Conservation (phyloP, 1,140 invertebrate species). For the Drosophila sturtevanti region DNA sequence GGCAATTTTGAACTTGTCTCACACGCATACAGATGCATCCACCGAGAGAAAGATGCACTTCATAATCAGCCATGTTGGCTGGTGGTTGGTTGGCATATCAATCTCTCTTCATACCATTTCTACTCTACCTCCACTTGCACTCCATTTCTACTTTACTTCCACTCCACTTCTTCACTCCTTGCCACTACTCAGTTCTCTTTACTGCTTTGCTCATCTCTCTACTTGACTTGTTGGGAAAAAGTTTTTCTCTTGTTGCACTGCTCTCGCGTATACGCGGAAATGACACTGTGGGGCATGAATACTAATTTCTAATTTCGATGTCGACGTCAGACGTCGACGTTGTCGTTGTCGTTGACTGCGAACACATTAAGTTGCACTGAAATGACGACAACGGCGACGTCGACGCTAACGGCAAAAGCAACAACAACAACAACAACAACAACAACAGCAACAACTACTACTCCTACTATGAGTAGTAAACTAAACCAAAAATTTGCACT, state of each 20-base stretch:
- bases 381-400: not conserved
- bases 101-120: slow-evolving; percentile 16
- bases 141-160: not conserved
- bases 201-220: slow-evolving; percentile 8
- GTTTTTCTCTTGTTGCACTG: slow-evolving; percentile 45
- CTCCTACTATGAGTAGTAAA: slow-evolving; percentile 56
- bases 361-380: slow-evolving; percentile 65
- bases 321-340: slow-evolving; percentile 37
- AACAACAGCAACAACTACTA: not conserved
- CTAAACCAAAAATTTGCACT: slow-evolving; percentile 67
- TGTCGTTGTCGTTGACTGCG: slow-evolving; percentile 8
- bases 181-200: not conserved
- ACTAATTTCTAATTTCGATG: slow-evolving; percentile 78
- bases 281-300: slow-evolving; percentile 78
- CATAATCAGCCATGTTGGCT: slow-evolving; percentile 61
- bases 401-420: slow-evolving; percentile 12
- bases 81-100: slow-evolving; percentile 42
- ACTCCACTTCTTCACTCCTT: not conserved
- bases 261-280: slow-evolving; percentile 71
- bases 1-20: slow-evolving; percentile 63
- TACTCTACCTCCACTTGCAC: slow-evolving; percentile 66
- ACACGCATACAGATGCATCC: slow-evolving; percentile 11
- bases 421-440: not conserved
- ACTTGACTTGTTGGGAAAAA: slow-evolving; percentile 42
- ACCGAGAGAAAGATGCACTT: slow-evolving; percentile 37